Base-by-base conservation (phyloP, 2,888 invertebrate species). In the Agonopterix heracliana region DNA sequence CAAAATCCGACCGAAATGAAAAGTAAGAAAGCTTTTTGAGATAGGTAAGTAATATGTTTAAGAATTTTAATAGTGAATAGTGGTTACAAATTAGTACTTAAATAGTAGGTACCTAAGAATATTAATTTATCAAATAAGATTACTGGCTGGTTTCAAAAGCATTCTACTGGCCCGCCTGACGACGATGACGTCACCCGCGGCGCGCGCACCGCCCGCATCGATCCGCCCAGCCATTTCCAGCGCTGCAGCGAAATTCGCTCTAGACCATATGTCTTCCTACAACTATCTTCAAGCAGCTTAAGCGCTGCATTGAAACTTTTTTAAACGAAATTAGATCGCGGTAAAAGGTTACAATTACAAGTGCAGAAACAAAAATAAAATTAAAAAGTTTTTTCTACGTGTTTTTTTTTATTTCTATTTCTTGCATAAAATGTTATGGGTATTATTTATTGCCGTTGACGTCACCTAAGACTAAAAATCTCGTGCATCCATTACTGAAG, bases 171-270 rank as follows among this genome's bases (percentile, higher is more conserved):
- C 71, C 77, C 72, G 74, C 76, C 73, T 74, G 78, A 70, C 73
- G 71, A 65, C 71, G 67, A 66, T 87, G 86, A 87, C 87, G 86
- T 87, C 87, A 86, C 62, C 47, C 45, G 49, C 62, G 70, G 85
- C 86, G 87, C 87, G 86, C 87, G 87, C 87, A 85, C 50, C 55
- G 3, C 48, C 53, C 65, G 62, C 74, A 87, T 87, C 84, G 87
- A 87, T 87, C 80, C 71, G 60, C 55, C 63, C 60, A 54, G 66
- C 60, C 64, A 68, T 69, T 67, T 66, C 57, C 69, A 78, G 78
- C 71, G 78, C 78, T 82, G 74, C 71, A 85, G 75, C 77, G 61
- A 59, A 62, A 50, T 11, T 10, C 38, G 13, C 12, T 12, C 41
- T 41, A 11, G 26, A 26, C 41, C 1, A 12, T 1, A 51, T 49